A percentile compares a stretch with the other conserved stretches of the same genome.
Conservation (phyloP, 2,888 invertebrate species). For the Bimastos eiseni region DNA sequence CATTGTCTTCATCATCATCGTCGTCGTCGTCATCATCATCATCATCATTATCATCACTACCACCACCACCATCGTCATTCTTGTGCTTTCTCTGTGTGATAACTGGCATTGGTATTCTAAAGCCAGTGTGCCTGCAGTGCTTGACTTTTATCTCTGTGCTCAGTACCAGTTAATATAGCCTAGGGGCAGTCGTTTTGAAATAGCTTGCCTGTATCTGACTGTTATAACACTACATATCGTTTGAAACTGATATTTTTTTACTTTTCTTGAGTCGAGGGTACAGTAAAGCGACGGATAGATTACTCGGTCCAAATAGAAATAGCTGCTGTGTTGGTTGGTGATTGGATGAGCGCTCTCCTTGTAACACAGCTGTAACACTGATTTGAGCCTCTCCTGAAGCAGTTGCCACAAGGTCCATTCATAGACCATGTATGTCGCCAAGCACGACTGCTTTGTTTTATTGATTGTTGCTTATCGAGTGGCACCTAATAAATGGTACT, state of each 20-base stretch:
- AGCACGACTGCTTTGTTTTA: not conserved
- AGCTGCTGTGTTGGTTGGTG: not conserved
- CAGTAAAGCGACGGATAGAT: not conserved
- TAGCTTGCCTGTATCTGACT: not conserved
- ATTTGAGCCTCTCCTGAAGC: not conserved
- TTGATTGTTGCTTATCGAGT: not conserved
- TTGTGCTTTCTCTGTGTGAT: not conserved
- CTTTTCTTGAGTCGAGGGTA: not conserved
- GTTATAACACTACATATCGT: not conserved
- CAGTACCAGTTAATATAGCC: not conserved
- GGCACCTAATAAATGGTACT: not conserved
- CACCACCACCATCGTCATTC: not conserved
- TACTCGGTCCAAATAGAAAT: not conserved
- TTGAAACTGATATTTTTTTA: not conserved
- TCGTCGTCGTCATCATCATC: too few relatives aligned
- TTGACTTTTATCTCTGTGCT: not conserved
- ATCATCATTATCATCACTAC: too few relatives aligned
- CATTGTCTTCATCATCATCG: not conserved
- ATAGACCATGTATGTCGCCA: not conserved
- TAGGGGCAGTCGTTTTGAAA: not conserved
- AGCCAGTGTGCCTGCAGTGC: not conserved
- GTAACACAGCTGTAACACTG: not conserved
- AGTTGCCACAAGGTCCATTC: not conserved
- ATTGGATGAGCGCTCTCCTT: not conserved
- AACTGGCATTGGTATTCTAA: not conserved